Evolutionary conservation across 2,797 vertebrate species (phyloP).

Genomic region (Hozukius guyotensis): DNA sequence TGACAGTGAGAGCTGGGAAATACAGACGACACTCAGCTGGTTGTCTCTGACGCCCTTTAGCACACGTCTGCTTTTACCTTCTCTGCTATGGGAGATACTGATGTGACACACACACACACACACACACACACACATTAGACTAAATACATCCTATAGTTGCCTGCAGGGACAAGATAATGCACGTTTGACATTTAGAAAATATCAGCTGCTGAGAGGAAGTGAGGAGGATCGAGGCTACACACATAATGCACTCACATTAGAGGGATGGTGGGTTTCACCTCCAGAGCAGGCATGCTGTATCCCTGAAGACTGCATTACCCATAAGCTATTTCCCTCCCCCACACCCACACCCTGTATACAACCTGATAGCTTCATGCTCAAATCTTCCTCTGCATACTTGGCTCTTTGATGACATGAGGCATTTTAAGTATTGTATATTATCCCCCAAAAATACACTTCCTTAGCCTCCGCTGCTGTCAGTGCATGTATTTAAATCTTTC

Average conservation of each 20-base stretch:
- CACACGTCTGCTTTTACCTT: neutral
- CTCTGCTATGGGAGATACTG: constrained; percentile 4
- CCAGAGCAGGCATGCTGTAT: neutral
- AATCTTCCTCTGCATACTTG: neutral
- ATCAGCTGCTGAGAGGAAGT: neutral
- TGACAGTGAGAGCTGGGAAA: constrained; percentile 10
- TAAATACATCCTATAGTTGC: constrained; percentile 13
- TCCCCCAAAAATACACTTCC: neutral
- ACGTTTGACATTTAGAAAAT: constrained; percentile 61
- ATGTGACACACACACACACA: neutral
- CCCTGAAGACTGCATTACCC: constrained; percentile 17
- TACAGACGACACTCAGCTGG: neutral
- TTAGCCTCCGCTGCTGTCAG: neutral
- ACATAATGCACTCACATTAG: neutral
- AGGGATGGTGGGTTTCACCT: constrained; percentile 17
- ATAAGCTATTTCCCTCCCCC: constrained; percentile 34
- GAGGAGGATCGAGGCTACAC: constrained; percentile 5
- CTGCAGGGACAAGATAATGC: constrained; percentile 40
- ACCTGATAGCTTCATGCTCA: neutral
- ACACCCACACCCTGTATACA: constrained; percentile 10
- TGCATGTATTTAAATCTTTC: neutral
- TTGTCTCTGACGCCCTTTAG: neutral
- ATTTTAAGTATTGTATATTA: neutral
- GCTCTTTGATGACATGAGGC: neutral
- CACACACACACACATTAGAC: neutral